Evolutionary conservation across 2,797 vertebrate genomes (phyloP).

Genomic region (Malurus splendens): DNA sequence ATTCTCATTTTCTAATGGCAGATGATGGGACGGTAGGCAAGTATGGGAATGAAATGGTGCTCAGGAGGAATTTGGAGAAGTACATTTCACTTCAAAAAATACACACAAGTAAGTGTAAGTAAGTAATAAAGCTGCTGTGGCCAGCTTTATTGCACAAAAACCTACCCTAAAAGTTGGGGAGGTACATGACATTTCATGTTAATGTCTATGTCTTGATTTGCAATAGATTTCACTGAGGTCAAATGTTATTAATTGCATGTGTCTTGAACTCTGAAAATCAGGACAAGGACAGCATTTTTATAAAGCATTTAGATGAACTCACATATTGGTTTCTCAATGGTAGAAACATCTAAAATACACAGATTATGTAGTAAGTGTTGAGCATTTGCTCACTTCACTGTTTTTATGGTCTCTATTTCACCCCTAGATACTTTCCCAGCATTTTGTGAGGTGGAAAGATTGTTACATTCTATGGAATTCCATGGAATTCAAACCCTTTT

Average conservation of each 20-base stretch:
- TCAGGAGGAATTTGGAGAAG: constrained; percentile 87
- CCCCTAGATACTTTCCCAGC: not conserved
- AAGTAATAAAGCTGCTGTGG: not conserved
- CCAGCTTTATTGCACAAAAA: not conserved
- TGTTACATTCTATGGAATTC: not conserved
- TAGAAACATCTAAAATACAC: not conserved
- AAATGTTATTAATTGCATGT: not conserved
- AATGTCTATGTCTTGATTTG: not conserved
- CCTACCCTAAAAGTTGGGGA: not conserved
- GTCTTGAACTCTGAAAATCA: not conserved
- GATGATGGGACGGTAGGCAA: constrained; percentile 94
- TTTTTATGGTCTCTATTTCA: not conserved
- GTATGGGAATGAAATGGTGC: constrained; percentile 86
- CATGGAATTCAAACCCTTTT: not conserved
- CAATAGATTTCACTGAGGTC: not conserved
- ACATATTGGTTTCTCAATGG: not conserved
- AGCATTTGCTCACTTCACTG: not conserved
- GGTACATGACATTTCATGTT: not conserved
- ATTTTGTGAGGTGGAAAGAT: not conserved
- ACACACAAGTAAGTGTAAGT: constrained; percentile 83
- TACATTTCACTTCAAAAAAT: constrained; percentile 89
- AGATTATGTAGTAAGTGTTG: not conserved
- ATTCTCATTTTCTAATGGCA: constrained; percentile 92
- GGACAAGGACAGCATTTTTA: not conserved
- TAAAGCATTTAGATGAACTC: not conserved